Base-by-base conservation (phyloP, 2,888 invertebrate genomes). In the Auanema sp. region DNA sequence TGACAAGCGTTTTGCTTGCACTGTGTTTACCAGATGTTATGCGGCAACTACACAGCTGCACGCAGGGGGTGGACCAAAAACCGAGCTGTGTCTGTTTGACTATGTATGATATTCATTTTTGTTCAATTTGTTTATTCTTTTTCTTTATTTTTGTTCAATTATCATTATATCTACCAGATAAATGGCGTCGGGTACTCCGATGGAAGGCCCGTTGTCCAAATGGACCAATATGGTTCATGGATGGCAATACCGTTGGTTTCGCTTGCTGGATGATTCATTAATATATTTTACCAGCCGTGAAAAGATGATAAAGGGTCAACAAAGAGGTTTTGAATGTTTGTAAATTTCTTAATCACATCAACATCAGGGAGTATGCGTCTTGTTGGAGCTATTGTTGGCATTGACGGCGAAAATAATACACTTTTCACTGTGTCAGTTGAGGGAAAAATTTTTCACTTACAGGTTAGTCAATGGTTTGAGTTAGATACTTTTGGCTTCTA, bases 401-500 rank as follows among this genome's bases (percentile, higher is more conserved):
- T 99, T 79, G 97, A 98, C 84, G 95, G 96, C 84, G 96, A 97
- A 85, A 97, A 98, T 86, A 88, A 88, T 78, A 93, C 95, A 83
- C 96, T 96, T 5, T 99, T 98, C 87, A 98, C 97, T 55, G 93
- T 98, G 82, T 96, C 95, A 5, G 96, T 96, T 56, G 98, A 98
- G 86, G 93, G 95, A 80, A 99, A 98, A 86, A 95, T 95, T 14
- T 98, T 98, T 87, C 98, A 98, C 86, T 95, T 98, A 85, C 97
- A 98, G 89, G 88, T 81, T 10, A 18, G 49, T 50, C 23, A 18
- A n/a, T 16, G 21, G 18, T 58, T 41, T 33, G 33, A 33, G 33
- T 33, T 33, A 33, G 33, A 33, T 33, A 33, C 33, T 33, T 33
- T 33, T 33, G 33, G 33, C 33, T 33, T 33, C 33, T 33, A 33